Conservation (phyloP, 2,888 invertebrate species). For the Ischnus inquisitorius region DNA sequence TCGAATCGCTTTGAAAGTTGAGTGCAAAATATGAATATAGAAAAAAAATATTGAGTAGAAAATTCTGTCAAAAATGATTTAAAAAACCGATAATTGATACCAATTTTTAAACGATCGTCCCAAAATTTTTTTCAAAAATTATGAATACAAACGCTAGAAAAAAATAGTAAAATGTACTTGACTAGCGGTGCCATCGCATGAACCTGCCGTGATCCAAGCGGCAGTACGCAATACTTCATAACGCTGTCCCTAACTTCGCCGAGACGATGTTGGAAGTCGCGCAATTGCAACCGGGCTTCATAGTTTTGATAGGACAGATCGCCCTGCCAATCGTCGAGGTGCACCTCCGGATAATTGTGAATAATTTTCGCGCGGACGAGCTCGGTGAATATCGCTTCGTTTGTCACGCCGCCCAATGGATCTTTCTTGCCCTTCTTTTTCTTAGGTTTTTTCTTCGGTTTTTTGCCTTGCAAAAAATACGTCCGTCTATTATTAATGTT, state of each 20-base stretch:
- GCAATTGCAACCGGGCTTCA: slow-evolving; percentile 85
- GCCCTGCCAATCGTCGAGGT: slow-evolving; percentile 89
- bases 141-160: too few species aligned
- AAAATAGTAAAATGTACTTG: slow-evolving; percentile 68
- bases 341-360: slow-evolving; percentile 87
- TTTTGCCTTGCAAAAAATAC: slow-evolving; percentile 30
- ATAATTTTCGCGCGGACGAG: slow-evolving; percentile 91
- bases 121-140: too few species aligned
- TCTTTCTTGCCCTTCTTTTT: slow-evolving; percentile 87
- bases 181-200: slow-evolving; percentile 79
- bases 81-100: too few species aligned
- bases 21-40: too few species aligned
- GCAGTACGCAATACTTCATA: slow-evolving; percentile 88
- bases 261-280: slow-evolving; percentile 86
- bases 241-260: slow-evolving; percentile 89
- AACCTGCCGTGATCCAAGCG: slow-evolving; percentile 85
- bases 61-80: too few species aligned
- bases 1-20: too few species aligned
- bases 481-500: too few species aligned
- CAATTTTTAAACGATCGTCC: too few species aligned
- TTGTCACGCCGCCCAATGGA: slow-evolving; percentile 87
- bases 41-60: too few species aligned
- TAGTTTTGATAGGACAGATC: slow-evolving; percentile 89
- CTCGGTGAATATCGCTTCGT: slow-evolving; percentile 90
- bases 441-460: slow-evolving; percentile 59